phyloP scores from a whole-genome alignment of 1,140 invertebrate species.

The Bombus superbus region DNA sequence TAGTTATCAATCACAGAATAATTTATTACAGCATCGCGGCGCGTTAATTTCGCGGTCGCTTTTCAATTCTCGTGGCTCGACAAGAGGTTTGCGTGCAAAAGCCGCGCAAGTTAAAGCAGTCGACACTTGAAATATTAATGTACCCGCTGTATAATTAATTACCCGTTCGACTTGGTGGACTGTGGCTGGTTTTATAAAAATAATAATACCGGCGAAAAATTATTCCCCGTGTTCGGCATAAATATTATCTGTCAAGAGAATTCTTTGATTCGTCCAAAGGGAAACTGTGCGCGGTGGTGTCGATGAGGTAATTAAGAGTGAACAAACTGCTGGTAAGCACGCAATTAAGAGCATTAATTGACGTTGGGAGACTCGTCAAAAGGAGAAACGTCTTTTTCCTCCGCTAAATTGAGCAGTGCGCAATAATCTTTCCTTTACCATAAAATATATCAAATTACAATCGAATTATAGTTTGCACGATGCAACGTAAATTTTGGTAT shows the following conservation, averaged over 20 bases:
- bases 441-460: neutral
- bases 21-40: neutral
- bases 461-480: neutral
- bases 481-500: neutral
- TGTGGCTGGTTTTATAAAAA: neutral
- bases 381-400: neutral
- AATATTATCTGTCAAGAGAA: conserved; percentile 33
- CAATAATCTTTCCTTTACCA: neutral
- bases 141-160: conserved; percentile 33
- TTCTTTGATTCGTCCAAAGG: conserved; percentile 16
- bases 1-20: neutral
- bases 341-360: conserved; percentile 39
- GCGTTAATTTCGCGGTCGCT: neutral
- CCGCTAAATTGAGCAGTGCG: neutral
- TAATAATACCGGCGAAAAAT: conserved; percentile 16
- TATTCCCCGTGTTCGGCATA: conserved; percentile 15
- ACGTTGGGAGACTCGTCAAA: neutral
- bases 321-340: conserved; percentile 23
- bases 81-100: conserved; percentile 32
- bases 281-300: neutral
- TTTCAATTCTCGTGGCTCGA: neutral
- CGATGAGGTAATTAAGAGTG: conserved; percentile 30
- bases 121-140: conserved; percentile 33
- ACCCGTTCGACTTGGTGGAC: neutral
- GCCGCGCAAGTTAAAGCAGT: neutral